Evolutionary conservation across 2,797 vertebrate species (phyloP), one percentile per base, ranked within the genome.

Genomic region (Iguana delicatissima): DNA sequence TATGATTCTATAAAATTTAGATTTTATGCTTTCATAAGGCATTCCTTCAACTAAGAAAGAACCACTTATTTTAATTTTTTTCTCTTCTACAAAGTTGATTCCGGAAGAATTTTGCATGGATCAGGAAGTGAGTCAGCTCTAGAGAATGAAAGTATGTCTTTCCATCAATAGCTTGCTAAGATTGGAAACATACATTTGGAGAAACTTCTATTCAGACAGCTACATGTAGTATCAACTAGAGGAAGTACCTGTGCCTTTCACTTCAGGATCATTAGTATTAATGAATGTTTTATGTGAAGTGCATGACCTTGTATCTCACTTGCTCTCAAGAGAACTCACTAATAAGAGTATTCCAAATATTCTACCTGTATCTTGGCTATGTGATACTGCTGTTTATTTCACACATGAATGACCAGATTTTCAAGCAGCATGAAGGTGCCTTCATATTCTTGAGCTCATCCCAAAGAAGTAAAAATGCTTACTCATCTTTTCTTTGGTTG

Each of bases 21-120:
- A 2, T 92, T 79, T 92, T 83, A 74, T 92, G 72, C 79, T 86
- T 46, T 86, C 24, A 87, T 80, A 79, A 79, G n/a, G 29, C 42
- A 67, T 64, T 32, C n/a, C 8, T 35, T 80, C 59, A 67, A 42
- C 38, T 67, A 20, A 52, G 26, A 64, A 59, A 80, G 26, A 55
- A 26, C 16, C 9, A 46, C 42, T 81, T 72, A 2, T 38, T 57
- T 73, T 14, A 72, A 72, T 46, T 80, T 81, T 22, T 69, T 1
- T 72, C 62, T 38, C 7, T 13, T 89, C 24, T 82, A 55, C 16
- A 59, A 38, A 74, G 26, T 42, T 6, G n/a, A 67, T 88, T 38
- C 57, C 2, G 42, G 38, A 88, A 82, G 32, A 72, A 22, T 82
- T 88, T 82, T 82, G 64, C 29, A 74, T 74, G 32, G 46, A 2